Evolutionary conservation across 2,888 invertebrate species (phyloP), one percentile per base, ranked within the genome.

Genomic region (Lycophotia porphyrea): DNA sequence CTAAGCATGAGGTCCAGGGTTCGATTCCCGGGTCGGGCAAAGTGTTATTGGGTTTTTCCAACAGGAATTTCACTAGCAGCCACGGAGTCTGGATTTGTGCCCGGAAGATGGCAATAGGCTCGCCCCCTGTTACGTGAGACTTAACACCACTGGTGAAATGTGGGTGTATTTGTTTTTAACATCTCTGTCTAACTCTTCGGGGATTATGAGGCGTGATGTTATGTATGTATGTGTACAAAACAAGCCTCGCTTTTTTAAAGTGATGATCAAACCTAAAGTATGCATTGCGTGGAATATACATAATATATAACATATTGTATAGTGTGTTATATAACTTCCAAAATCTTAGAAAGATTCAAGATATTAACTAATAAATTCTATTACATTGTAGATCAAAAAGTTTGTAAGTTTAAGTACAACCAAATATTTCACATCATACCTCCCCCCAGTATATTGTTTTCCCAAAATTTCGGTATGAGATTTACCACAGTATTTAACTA

Each of bases 401-500:
- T 5, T n/a, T 31, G 31, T n/a, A n/a, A n/a, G n/a, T n/a, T n/a
- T n/a, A n/a, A n/a, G 5, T 27, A 55, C 42, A 24, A 8, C 9
- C 27, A 58, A 65, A 44, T 34, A 55, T 58, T 61, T n/a, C 1
- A 36, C 34, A 39, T 78, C 5, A 63, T 58, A 73, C 27, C 42
- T 72, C 36, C 21, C 39, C 36, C 34, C 52, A 36, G 18, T n/a
- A 72, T 31, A 75, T 76, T 85, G 71, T 80, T 76, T 74, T 31
- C 63, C 15, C 58, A 77, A 61, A 58, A 78, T 80, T 44, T 60
- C 15, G 73, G 76, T 71, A 71, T 72, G 60, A 67, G 82, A 68
- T 81, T 75, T 49, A 83, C 83, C 76, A 65, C 73, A 81, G 78
- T 64, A 72, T 84, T 86, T 81, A 89, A 88, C 87, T 84, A 87